Evolutionary conservation across 2,888 invertebrate genomes (phyloP), one percentile per base, ranked within the genome.

Genomic region (Tachina lurida): DNA sequence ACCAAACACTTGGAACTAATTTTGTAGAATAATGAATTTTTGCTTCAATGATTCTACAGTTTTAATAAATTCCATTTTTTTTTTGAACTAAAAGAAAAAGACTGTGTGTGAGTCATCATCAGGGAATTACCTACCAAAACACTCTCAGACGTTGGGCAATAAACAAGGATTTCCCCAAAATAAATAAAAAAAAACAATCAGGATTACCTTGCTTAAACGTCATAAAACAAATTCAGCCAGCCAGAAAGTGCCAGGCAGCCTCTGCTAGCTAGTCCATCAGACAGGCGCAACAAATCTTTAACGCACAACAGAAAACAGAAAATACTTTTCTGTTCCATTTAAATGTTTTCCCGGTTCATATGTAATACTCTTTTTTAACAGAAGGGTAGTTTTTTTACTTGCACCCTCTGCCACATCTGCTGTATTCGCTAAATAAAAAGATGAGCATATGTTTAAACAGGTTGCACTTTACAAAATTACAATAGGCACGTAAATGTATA

Each of bases 391-490:
- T 78, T 62, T 56, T 58, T n/a, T n/a, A 15, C 52, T 49, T 56
- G 67, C 58, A 45, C 47, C 70, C 47, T 31, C 31, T 54, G 22
- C 63, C 49, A 52, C 22, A 63, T 75, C 54, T 15, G 15, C 60
- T 54, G 17, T 58, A 22, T 43, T 49, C n/a, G 12, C 31, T 17
- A 52, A 58, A 13, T 58, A n/a, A 71, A 71, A 67, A 83, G 73
- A 62, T 79, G 86, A 86, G 83, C 86, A 86, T 86, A 86, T 86
- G 86, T 83, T 86, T 86, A 76, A 83, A 83, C 86, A 83, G 86
- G 79, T 86, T 86, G 86, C 86, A 86, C 83, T 86, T 86, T 86
- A 68, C 22, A 67, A 86, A 86, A 86, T 86, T 86, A 86, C 86
- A 76, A 70, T 62, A 52, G 54, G 31, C 67, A 83, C 31, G 70